phyloP scores from a whole-genome alignment of 37 sponge, comb jelly and placozoan species.

The Ephydatia muelleri region DNA sequence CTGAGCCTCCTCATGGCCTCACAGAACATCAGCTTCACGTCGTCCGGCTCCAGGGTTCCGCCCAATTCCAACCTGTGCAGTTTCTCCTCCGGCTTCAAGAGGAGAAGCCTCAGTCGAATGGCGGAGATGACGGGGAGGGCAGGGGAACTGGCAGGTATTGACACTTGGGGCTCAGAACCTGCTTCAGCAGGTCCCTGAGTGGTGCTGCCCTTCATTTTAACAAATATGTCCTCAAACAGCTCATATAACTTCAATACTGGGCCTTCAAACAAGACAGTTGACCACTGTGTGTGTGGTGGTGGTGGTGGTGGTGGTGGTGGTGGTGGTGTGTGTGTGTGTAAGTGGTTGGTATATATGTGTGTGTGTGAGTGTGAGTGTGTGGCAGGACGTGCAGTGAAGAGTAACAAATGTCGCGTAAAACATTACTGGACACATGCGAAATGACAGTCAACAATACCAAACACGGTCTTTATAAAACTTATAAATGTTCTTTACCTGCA shows the following conservation, averaged over 20 bases:
- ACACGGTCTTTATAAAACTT: too few species aligned
- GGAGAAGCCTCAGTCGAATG: slow-evolving; percentile 16
- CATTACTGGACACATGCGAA: too few species aligned
- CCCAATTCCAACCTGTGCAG: slow-evolving; percentile 26
- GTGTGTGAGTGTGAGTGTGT: too few species aligned
- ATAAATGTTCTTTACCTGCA: too few species aligned
- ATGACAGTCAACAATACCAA: too few species aligned
- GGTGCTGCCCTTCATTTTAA: slow-evolving; percentile 1
- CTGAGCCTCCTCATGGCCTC: slow-evolving; percentile 67
- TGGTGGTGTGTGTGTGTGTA: too few species aligned
- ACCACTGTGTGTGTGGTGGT: slow-evolving; percentile 18
- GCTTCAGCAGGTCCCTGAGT: background rate
- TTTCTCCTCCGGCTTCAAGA: slow-evolving; percentile 29
- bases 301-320: too few species aligned
- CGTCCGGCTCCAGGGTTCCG: background rate
- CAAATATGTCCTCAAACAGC: slow-evolving; percentile 25
- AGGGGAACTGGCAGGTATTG: background rate
- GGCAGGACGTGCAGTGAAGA: too few species aligned
- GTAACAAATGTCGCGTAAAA: too few species aligned
- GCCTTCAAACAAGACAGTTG: slow-evolving; percentile 19
- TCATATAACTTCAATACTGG: slow-evolving; percentile 12
- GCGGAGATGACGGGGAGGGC: slow-evolving; percentile 29
- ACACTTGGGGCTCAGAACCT: too few species aligned
- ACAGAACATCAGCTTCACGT: slow-evolving; percentile 45
- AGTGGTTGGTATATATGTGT: too few species aligned